Evolutionary conservation across 2,113 vertebrate genomes (phyloP).

Genomic region (Apaloderma vittatum): DNA sequence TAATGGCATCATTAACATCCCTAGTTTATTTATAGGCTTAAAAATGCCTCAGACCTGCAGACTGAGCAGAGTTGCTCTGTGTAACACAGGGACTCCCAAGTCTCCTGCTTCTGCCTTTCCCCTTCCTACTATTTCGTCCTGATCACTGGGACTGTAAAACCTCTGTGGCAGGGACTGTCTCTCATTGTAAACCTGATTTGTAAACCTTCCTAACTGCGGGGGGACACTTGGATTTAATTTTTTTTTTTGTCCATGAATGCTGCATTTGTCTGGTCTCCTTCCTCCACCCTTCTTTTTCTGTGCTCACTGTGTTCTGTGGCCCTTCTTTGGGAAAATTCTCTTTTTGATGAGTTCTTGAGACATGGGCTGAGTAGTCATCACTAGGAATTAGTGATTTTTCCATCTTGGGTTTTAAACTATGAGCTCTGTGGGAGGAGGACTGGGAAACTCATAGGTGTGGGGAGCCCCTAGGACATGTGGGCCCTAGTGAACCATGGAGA

Average conservation of each 20-base stretch:
- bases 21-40: conserved; percentile 55
- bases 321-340: not conserved
- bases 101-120: not conserved
- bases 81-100: not conserved
- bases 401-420: not conserved
- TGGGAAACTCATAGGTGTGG: not conserved
- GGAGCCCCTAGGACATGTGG: not conserved
- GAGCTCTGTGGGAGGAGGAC: not conserved
- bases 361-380: not conserved
- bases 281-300: not conserved
- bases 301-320: not conserved
- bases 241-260: not conserved
- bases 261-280: not conserved
- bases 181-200: not conserved
- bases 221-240: not conserved
- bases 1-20: conserved; percentile 58
- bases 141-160: not conserved
- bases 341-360: not conserved
- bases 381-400: not conserved
- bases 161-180: not conserved
- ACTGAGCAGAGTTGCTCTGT: not conserved
- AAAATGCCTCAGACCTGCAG: not conserved
- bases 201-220: not conserved
- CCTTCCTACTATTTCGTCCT: not conserved
- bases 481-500: not conserved